Base-by-base conservation (phyloP, 2,888 invertebrate species). In the Abscondita cerata region DNA sequence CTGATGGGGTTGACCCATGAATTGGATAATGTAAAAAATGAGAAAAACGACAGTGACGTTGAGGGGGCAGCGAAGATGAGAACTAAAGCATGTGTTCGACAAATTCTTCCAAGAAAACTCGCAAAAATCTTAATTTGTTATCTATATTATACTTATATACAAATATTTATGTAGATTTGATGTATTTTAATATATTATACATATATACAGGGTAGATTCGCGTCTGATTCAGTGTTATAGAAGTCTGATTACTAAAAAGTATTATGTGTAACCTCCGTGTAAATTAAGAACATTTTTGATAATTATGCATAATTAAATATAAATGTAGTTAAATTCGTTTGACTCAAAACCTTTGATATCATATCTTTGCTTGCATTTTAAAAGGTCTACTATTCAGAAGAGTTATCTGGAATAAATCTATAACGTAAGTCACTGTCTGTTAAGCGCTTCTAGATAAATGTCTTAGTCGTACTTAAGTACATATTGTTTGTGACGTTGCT, bases 1-100 rank as follows among this genome's bases (percentile, higher is more conserved):
- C 82, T 95, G 9, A 85, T 87, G 68, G 89, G 89, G n/a, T 83
- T 82, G 51, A 80, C 82, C 31, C 84, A 86, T 62, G 83, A 85
- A 19, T 83, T 79, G 61, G 78, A 80, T 16, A 70, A 73, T 25
- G 68, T 72, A 0, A 76, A 73, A 41, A 78, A 76, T 25, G 75
- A 57, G 8, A 13, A 16, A 11, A 55, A 74, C 13, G 75, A 76
- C 5, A 79, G 76, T 12, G 77, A 78, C 3, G 75, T 75, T 5
- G 77, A 76, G n/a, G 6, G 25, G 77, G 76, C 15, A 77, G 76
- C 19, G 72, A 68, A 16, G 66, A 64, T 19, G 20, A 59, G 11
- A 8, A 15, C 18, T 44, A 44, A 44, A 44, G 15, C 18, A 44
- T 44, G 18, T 52, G 12, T 61, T 48, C 66, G 15, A 15, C 20